Percentiles rank a stretch among this genome's conserved stretches.
These are phyloP conservation scores for Solenopsis fugax DNA, from an alignment of 1,140 invertebrate genomes.

Conservation along the genomic window DNA sequence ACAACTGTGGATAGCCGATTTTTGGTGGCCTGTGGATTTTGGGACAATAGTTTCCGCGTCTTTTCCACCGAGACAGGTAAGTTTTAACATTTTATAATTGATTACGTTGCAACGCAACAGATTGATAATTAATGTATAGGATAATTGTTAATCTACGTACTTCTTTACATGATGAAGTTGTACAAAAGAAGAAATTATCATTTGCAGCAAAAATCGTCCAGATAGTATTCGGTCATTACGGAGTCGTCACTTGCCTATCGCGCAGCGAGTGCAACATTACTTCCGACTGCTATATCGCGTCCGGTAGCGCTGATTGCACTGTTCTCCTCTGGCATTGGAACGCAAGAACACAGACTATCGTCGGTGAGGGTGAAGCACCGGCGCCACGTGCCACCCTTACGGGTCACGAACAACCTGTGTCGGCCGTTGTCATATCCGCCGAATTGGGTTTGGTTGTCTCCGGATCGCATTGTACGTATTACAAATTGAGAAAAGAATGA, in stretches of 20 bases:
- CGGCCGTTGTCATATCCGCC: constrained; percentile 98
- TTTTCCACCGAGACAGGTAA: constrained; percentile 98
- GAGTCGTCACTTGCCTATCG: constrained; percentile 98
- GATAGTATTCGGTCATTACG: constrained; percentile 99
- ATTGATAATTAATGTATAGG: not conserved
- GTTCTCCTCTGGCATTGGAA: constrained; percentile 99
- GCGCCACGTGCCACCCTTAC: constrained; percentile 98
- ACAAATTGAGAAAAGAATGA: not conserved
- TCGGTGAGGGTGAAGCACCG: constrained; percentile 97
- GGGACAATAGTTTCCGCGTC: constrained; percentile 99
- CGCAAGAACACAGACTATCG: constrained; percentile 97
- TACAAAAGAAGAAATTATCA: not conserved
- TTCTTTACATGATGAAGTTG: not conserved
- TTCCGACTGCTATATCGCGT: constrained; percentile 99
- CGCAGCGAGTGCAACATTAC: constrained; percentile 99
- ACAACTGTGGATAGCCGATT: constrained; percentile 98
- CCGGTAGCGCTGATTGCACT: constrained; percentile 98
- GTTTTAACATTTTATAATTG: not conserved
- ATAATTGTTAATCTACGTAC: not conserved
- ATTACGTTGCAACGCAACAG: not conserved
- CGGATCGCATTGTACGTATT: constrained; percentile 93
- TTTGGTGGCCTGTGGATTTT: constrained; percentile 99
- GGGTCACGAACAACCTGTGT: constrained; percentile 98
- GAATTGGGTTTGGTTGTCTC: constrained; percentile 99
- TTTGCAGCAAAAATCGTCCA: constrained; percentile 97